Percentiles rank a stretch among this genome's conserved stretches.
phyloP scores from a whole-genome alignment of 2,888 invertebrate genomes.

The Holacanthella duospinosa region DNA sequence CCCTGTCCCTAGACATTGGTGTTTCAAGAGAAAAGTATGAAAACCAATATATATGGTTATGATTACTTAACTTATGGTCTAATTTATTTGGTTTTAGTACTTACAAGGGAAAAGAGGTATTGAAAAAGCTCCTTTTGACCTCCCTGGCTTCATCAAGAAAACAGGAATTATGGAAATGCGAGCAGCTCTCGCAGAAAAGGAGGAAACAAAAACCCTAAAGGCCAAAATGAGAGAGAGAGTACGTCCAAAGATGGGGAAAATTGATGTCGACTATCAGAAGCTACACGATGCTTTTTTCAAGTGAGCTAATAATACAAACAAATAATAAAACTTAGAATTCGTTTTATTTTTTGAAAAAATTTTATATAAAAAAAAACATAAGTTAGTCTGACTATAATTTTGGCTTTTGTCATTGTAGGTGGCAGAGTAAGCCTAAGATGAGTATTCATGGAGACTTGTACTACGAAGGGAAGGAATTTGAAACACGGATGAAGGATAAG shows the following conservation, averaged over 20 bases:
- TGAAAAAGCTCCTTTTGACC: conserved; percentile 95
- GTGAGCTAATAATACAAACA: conserved; percentile 41
- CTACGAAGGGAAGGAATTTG: conserved; percentile 98
- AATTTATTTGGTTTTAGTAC: conserved; percentile 46
- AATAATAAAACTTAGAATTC: not conserved
- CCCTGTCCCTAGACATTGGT: conserved; percentile 97
- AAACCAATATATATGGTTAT: too few species aligned
- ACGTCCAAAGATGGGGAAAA: conserved; percentile 95
- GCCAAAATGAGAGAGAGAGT: conserved; percentile 95
- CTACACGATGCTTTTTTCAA: conserved; percentile 98
- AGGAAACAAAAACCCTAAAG: conserved; percentile 85
- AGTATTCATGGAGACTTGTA: conserved; percentile 97
- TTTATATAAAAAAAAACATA: not conserved
- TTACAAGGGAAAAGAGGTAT: conserved; percentile 95
- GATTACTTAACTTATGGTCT: too few species aligned
- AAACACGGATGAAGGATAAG: conserved; percentile 92
- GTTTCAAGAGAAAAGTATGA: conserved; percentile 80
- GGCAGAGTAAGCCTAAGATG: conserved; percentile 99
- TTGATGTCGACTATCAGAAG: conserved; percentile 99
- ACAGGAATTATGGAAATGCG: conserved; percentile 99
- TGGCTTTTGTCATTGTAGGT: conserved; percentile 56
- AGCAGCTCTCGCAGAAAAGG: conserved; percentile 93
- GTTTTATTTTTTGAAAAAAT: not conserved
- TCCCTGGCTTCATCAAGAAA: conserved; percentile 96
- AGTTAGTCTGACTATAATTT: not conserved